Conservation (phyloP, 2,797 vertebrate genomes). For the Rhynchonycteris naso region DNA sequence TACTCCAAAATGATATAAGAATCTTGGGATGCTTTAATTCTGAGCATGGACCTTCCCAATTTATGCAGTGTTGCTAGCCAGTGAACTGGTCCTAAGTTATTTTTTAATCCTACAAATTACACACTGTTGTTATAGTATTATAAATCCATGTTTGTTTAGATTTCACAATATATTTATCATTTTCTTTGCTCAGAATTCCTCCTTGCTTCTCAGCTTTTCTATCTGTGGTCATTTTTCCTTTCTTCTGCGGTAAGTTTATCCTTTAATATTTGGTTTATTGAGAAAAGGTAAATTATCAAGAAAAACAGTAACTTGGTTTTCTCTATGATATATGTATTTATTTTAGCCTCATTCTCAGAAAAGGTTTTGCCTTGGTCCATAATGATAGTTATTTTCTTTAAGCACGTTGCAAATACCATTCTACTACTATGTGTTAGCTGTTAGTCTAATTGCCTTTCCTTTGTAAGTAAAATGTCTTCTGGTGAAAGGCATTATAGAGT, state of each 20-base stretch:
- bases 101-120: constrained; percentile 35
- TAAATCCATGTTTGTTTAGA: background rate
- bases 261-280: constrained; percentile 36
- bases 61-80: background rate
- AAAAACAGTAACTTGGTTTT: constrained; percentile 31
- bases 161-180: constrained; percentile 25
- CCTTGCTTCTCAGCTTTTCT: constrained; percentile 1
- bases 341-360: constrained; percentile 11
- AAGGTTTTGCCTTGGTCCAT: background rate
- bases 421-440: background rate
- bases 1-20: background rate
- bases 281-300: constrained; percentile 43
- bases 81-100: background rate
- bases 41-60: background rate
- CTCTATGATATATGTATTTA: background rate
- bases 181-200: constrained; percentile 49
- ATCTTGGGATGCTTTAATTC: constrained; percentile 4
- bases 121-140: background rate
- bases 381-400: constrained; percentile 32
- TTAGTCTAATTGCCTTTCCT: background rate
- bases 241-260: constrained; percentile 27
- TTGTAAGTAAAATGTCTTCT: background rate
- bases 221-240: constrained; percentile 34
- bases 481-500: background rate
- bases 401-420: constrained; percentile 8